Base-by-base conservation (phyloP, 2,888 invertebrate species). In the Thymelicus acteon region DNA sequence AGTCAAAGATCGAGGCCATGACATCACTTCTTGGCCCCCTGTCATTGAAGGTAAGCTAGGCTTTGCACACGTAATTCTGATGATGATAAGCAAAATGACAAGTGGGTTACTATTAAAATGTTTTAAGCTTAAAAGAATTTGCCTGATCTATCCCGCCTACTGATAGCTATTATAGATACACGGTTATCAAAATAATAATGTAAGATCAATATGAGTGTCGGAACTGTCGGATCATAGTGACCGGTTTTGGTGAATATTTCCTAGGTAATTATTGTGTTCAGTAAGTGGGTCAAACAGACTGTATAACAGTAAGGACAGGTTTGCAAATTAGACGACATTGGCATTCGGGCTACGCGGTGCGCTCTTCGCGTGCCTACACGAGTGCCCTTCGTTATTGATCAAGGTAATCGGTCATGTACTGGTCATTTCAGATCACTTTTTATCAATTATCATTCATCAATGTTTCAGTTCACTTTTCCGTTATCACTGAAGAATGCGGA, bases 251-350 rank as follows among this genome's bases (percentile, higher is more conserved):
- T 31, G 44, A 71, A 69, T 67, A 40, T 63, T 63, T 63, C 52
- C 10, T 68, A 73, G 54, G 62, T 39, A 60, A 74, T 68, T 61
- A 70, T 72, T 67, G 63, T 63, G 52, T 69, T 64, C 54, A 54
- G 65, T 75, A 86, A 84, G 84, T 91, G 79, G 92, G 91, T 89
- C 88, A 89, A 77, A 80, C 78, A 75, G 79, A 78, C 76, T 75
- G 68, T 74, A 78, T 89, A 89, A 89, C 89, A 85, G 90, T 88
- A 87, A 78, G 75, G 85, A 87, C 88, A 78, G 81, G 90, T 88
- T 92, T 91, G 89, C 88, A 89, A 91, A 91, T 91, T 79, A 89
- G 83, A 82, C 87, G 89, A 86, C 89, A 90, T 91, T 91, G 90
- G 86, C 88, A 92, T 90, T 91, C 91, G 85, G 81, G 79, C 69